phyloP scores from a whole-genome alignment of 2,113 vertebrate genomes.

The Amblyopsis rosae region DNA sequence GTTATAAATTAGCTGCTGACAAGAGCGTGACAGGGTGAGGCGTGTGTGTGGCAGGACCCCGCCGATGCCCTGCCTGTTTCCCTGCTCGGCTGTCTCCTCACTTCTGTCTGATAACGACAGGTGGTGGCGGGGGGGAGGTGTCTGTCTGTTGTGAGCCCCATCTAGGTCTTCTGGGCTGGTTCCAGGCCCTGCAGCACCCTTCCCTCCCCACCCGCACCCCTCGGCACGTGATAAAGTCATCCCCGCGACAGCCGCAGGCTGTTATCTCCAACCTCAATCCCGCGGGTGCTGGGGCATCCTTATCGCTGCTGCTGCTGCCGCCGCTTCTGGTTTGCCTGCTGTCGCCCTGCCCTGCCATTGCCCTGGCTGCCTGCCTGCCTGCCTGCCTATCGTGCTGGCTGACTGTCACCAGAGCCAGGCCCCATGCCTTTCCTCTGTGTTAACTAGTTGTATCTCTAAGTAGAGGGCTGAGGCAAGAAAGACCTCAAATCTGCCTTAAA shows the following conservation, averaged over 20 bases:
- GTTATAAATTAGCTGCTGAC: constrained; percentile 53
- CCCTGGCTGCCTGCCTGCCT: constrained; percentile 25
- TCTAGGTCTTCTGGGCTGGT: constrained; percentile 26
- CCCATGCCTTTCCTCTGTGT: constrained; percentile 6
- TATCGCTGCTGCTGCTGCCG: constrained; percentile 59
- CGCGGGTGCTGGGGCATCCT: constrained; percentile 65
- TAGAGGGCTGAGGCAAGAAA: no score
- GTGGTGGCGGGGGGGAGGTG: constrained; percentile 4
- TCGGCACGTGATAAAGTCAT: constrained; percentile 72
- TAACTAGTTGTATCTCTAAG: no score
- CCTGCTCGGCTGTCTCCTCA: constrained; percentile 3
- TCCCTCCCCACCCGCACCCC: constrained; percentile 20
- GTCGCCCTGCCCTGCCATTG: constrained; percentile 41
- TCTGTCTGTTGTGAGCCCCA: not conserved
- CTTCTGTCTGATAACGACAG: constrained; percentile 19
- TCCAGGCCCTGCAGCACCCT: constrained; percentile 25
- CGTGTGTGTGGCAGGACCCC: constrained; percentile 20
- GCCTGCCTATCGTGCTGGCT: constrained; percentile 40
- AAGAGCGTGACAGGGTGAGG: constrained; percentile 45
- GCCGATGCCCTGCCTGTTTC: not conserved
- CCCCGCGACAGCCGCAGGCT: constrained; percentile 55
- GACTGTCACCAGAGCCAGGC: constrained; percentile 49
- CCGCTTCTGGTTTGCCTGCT: constrained; percentile 56
- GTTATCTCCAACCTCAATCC: constrained; percentile 70
- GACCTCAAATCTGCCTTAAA: no score